These are phyloP conservation scores for Sitta europaea DNA, from an alignment of 2,113 vertebrate species.

Conservation along the genomic window DNA sequence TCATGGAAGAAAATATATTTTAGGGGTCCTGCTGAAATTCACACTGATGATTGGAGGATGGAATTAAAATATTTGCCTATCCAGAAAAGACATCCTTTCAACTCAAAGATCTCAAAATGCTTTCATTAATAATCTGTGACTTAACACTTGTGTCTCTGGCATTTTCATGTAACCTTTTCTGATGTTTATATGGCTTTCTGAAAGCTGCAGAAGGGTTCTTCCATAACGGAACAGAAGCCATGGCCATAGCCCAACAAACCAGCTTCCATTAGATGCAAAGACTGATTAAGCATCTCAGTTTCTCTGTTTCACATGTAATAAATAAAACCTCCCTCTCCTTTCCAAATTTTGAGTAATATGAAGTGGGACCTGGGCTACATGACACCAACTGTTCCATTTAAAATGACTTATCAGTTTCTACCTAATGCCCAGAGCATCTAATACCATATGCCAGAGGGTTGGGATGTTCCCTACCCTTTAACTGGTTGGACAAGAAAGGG, in stretches of 20 bases:
- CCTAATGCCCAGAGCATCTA: not conserved
- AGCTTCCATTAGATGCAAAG: not conserved
- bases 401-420: not conserved
- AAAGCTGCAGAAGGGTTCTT: not conserved
- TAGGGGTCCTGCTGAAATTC: not conserved
- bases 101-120: not conserved
- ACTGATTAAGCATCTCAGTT: not conserved
- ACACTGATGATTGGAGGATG: not conserved
- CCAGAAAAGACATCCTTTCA: not conserved
- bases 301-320: not conserved
- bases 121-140: not conserved
- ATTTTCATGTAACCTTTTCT: not conserved
- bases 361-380: not conserved
- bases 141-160: not conserved
- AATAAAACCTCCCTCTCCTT: not conserved
- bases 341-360: not conserved
- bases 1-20: not conserved
- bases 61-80: not conserved
- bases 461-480: not conserved
- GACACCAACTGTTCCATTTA: not conserved
- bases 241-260: not conserved
- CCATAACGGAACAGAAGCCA: not conserved
- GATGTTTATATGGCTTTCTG: not conserved
- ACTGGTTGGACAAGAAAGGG: constrained; percentile 37
- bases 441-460: not conserved